These are phyloP conservation scores for Tipula lateralis DNA, from an alignment of 2,888 invertebrate genomes.

Conservation along the genomic window DNA sequence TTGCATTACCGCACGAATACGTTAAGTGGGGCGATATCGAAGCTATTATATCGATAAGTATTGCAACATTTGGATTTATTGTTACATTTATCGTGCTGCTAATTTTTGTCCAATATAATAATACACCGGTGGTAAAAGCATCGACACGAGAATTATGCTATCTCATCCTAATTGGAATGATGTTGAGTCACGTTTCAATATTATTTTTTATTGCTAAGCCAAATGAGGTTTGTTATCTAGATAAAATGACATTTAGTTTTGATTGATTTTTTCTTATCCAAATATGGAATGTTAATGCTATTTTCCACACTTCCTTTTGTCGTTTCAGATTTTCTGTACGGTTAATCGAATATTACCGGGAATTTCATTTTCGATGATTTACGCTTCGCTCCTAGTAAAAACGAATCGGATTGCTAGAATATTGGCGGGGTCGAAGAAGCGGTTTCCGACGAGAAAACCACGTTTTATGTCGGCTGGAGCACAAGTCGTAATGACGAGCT, in stretches of 20 bases:
- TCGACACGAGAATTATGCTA: slow-evolving; percentile 63
- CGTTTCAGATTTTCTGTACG: slow-evolving; percentile 51
- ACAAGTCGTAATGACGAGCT: slow-evolving; percentile 58
- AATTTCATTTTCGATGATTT: slow-evolving; percentile 67
- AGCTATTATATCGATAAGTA: slow-evolving; percentile 57
- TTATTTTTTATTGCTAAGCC: slow-evolving; percentile 64
- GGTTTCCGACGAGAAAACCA: slow-evolving; percentile 64
- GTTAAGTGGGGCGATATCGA: slow-evolving; percentile 58
- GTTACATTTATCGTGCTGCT: slow-evolving; percentile 57
- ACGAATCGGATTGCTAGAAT: slow-evolving; percentile 73
- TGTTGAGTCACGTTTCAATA: slow-evolving; percentile 56
- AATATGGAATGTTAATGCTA: not conserved
- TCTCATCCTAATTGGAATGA: slow-evolving; percentile 61
- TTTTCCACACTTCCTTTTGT: not conserved
- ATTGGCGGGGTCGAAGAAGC: slow-evolving; percentile 65
- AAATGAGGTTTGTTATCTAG: slow-evolving; percentile 39
- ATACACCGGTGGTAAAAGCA: slow-evolving; percentile 73
- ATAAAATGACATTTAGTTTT: not conserved
- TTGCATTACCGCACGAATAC: slow-evolving; percentile 57
- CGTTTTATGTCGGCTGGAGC: slow-evolving; percentile 59
- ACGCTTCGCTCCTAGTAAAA: slow-evolving; percentile 68
- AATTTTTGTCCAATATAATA: slow-evolving; percentile 62
- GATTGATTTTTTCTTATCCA: not conserved
- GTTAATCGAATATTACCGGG: slow-evolving; percentile 57
- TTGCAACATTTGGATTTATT: slow-evolving; percentile 59